Conservation (phyloP, 2,797 vertebrate species). For the Xerus rutilus region DNA sequence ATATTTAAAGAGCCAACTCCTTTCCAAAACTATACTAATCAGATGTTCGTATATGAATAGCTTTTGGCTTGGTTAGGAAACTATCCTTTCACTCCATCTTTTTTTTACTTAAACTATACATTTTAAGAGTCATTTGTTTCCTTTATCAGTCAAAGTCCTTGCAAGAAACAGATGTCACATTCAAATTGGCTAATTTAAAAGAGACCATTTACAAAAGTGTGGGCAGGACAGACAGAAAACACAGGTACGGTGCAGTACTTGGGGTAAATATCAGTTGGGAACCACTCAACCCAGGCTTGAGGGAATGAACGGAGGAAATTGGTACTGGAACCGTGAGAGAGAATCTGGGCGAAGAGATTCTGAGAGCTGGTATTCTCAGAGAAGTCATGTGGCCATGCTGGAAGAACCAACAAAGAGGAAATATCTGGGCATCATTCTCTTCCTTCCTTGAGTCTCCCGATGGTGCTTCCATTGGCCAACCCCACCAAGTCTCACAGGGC, state of each 20-base stretch:
- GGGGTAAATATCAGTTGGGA: neutral
- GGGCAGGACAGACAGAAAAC: neutral
- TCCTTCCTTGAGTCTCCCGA: neutral
- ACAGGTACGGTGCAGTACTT: neutral
- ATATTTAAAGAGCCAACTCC: constrained; percentile 58
- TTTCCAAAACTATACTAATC: constrained; percentile 70
- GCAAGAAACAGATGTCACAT: constrained; percentile 22
- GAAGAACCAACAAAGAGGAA: neutral
- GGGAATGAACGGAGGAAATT: no score
- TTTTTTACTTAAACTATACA: constrained; percentile 57
- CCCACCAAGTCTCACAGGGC: neutral
- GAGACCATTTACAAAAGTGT: neutral
- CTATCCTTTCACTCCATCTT: neutral
- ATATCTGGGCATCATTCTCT: neutral
- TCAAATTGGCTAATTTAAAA: neutral
- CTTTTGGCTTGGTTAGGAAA: constrained; percentile 66
- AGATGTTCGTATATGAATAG: constrained; percentile 56
- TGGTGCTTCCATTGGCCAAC: neutral
- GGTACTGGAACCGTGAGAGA: neutral
- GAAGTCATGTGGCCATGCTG: neutral
- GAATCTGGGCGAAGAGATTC: neutral
- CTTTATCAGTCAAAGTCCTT: constrained; percentile 45
- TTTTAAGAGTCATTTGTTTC: constrained; percentile 49
- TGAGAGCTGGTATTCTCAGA: neutral
- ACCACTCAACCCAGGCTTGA: neutral